These are phyloP conservation scores for Heliconius sara DNA, from an alignment of 2,888 invertebrate genomes.

Conservation along the genomic window DNA sequence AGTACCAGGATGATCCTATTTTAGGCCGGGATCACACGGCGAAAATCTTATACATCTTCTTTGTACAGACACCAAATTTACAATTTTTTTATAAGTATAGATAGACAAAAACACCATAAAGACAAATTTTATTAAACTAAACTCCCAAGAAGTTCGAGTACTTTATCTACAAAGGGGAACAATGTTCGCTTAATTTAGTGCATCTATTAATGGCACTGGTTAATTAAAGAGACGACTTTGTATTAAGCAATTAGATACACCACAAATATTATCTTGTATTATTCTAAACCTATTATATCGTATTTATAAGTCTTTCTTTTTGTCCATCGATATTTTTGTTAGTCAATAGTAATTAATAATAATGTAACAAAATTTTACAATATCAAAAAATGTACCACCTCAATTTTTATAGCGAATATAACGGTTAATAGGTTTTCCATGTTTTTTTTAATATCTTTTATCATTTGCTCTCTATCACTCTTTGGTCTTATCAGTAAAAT, in stretches of 20 bases:
- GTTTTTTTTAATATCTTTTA: slow-evolving; percentile 12
- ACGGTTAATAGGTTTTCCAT: neutral
- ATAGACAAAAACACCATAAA: neutral
- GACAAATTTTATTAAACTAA: neutral
- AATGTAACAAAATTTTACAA: neutral
- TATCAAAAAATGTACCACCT: neutral
- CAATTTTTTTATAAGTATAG: no score
- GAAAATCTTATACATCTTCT: no score
- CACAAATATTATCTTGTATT: neutral
- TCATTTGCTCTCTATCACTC: neutral
- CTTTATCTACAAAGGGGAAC: slow-evolving; percentile 23
- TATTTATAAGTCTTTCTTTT: neutral
- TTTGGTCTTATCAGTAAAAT: neutral
- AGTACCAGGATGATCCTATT: no score
- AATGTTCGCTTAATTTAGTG: slow-evolving; percentile 41
- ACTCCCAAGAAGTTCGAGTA: neutral
- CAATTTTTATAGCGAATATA: neutral
- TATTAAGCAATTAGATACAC: slow-evolving; percentile 25
- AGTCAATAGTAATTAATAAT: no score
- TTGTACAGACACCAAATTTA: no score
- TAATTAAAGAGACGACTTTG: slow-evolving; percentile 36
- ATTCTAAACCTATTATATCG: neutral
- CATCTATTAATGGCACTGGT: slow-evolving; percentile 35
- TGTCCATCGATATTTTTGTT: neutral
- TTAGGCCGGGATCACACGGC: no score